A percentile compares a stretch with the other conserved stretches of the same genome.
These are phyloP conservation scores for Amphipoea oculea DNA, from an alignment of 2,888 invertebrate genomes.

Conservation along the genomic window DNA sequence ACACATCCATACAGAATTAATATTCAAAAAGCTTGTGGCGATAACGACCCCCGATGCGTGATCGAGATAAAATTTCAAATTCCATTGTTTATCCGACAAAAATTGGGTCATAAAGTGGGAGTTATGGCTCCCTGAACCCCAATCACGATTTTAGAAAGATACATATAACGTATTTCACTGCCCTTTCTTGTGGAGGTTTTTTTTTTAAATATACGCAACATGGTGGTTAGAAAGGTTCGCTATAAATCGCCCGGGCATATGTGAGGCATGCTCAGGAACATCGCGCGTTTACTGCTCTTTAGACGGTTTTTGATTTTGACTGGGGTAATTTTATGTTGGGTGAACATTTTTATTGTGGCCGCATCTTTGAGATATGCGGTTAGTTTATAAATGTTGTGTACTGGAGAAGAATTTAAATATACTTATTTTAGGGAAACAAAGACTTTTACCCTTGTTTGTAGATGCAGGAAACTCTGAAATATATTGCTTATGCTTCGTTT, in stretches of 20 bases:
- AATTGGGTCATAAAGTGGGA: slow-evolving; percentile 87
- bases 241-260: slow-evolving; percentile 81
- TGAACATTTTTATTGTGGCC: slow-evolving; percentile 54
- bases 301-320: slow-evolving; percentile 60
- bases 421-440: slow-evolving; percentile 14
- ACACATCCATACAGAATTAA: slow-evolving; percentile 62
- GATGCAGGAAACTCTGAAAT: neutral
- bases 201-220: slow-evolving; percentile 77
- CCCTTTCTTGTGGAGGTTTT: slow-evolving; percentile 64
- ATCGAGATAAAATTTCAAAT: slow-evolving; percentile 84
- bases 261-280: slow-evolving; percentile 73
- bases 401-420: slow-evolving; percentile 39
- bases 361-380: slow-evolving; percentile 50
- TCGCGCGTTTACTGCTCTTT: slow-evolving; percentile 66
- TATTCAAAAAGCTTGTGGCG: slow-evolving; percentile 70
- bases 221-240: slow-evolving; percentile 80
- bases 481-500: neutral
- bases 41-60: slow-evolving; percentile 70
- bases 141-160: slow-evolving; percentile 87
- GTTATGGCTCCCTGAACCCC: slow-evolving; percentile 87
- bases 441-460: neutral
- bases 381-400: slow-evolving; percentile 50
- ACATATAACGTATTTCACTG: slow-evolving; percentile 84
- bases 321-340: slow-evolving; percentile 61
- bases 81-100: slow-evolving; percentile 86